Evolutionary conservation across 2,888 invertebrate species (phyloP), one percentile per base, ranked within the genome.

Genomic region (Tetragnatha montana): DNA sequence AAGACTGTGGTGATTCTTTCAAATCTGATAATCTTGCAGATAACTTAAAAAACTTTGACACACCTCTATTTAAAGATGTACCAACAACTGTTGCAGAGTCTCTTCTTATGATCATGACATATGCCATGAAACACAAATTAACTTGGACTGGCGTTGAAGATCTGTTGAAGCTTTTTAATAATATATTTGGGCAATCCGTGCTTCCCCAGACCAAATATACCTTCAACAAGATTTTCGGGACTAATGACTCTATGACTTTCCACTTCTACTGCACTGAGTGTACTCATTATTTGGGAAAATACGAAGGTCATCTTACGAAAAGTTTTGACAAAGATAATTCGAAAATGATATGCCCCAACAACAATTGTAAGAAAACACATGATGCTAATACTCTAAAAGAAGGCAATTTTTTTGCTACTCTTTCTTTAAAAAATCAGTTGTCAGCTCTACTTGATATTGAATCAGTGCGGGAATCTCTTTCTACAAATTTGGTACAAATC

Each of bases 101-200:
- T 50, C 82, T 82, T 51, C 74, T 82, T 0, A 82, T 73, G 82
- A 19, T 82, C 21, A 73, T 82, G 82, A 60, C n/a, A 10, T 82
- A 50, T 49, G 82, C 73, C 12, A 82, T 82, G 17, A 82, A 82
- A 17, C 82, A 82, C 22, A 73, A 14, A 73, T 82, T 82, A 50
- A 50, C 74, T 21, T 51, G 73, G 82, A 82, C 50, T 74, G 82
- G 73, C 14, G 74, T 73, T 73, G 82, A 73, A 49, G 81, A 81
- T 81, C 49, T 81, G n/a, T 50, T 81, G n/a, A 81, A 81, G 47
- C 47, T 81, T 12, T 49, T 73, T n/a, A 82, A 73, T 17, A 50
- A 12, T 21, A 19, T 73, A 8, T 82, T 51, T 74, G 70, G 81
- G 8, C 0, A 81, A 22, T 60, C n/a, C 0, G 79, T 51, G 21